These are phyloP conservation scores for Muscicapa comitata DNA, from an alignment of 2,797 vertebrate species.

Conservation along the genomic window DNA sequence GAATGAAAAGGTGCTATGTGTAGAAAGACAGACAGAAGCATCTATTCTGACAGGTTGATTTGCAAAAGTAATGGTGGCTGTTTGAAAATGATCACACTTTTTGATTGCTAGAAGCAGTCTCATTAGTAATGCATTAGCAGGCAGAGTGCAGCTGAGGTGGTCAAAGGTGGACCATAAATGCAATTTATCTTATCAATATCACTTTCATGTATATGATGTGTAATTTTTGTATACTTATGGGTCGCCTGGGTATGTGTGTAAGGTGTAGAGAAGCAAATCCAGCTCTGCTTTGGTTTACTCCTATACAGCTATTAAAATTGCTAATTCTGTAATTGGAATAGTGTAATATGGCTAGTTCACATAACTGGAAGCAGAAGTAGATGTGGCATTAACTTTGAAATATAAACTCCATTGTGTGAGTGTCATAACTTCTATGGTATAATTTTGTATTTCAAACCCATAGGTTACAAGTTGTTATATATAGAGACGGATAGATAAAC, in stretches of 20 bases:
- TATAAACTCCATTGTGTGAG: background rate
- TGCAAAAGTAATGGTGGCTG: background rate
- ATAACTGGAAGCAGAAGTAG: background rate
- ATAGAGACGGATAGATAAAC: background rate
- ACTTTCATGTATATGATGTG: background rate
- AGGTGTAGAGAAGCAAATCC: background rate
- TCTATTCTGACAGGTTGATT: background rate
- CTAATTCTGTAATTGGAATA: background rate
- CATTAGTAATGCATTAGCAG: conserved; percentile 16
- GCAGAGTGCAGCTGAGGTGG: background rate
- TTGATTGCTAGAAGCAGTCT: background rate
- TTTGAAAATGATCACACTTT: background rate
- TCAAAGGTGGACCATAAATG: background rate
- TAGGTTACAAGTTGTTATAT: background rate
- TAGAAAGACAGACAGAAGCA: background rate
- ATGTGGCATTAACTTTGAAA: background rate
- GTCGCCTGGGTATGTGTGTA: background rate
- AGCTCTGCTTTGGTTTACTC: background rate
- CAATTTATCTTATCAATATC: background rate
- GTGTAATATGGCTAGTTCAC: background rate
- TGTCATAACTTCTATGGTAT: background rate
- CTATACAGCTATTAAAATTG: background rate
- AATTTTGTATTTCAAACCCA: background rate
- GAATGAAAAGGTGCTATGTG: background rate
- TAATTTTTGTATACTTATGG: background rate